These are phyloP conservation scores for Echinops telfairi DNA, from an alignment of 2,113 vertebrate genomes.

Conservation along the genomic window DNA sequence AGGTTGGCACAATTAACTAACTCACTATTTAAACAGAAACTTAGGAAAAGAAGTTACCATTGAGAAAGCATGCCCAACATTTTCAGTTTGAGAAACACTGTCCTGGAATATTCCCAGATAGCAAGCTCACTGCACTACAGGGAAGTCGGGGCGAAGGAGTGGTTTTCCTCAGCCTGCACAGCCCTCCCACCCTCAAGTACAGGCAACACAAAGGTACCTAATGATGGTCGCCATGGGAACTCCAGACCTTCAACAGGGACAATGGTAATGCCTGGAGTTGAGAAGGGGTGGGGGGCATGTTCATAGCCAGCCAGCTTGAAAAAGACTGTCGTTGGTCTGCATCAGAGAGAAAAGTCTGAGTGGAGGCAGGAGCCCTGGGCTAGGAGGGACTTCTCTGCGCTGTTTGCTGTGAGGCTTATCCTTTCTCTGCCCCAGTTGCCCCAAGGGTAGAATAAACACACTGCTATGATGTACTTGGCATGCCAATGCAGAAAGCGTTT, in stretches of 20 bases:
- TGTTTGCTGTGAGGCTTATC: not conserved
- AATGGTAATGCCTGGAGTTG: not conserved
- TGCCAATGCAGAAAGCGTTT: not conserved
- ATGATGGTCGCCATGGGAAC: not conserved
- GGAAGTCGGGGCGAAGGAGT: not conserved
- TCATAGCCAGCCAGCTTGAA: not conserved
- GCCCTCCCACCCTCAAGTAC: not conserved
- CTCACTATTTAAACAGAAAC: too few species aligned
- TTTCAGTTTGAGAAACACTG: not conserved
- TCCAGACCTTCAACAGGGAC: fast-evolving
- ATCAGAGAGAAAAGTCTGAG: fast-evolving
- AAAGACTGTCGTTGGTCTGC: fast-evolving
- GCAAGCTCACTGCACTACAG: not conserved
- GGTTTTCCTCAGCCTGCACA: not conserved
- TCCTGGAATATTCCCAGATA: not conserved
- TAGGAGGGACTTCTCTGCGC: not conserved
- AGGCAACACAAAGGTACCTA: not conserved
- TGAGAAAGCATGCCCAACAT: not conserved
- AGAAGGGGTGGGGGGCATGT: too few species aligned
- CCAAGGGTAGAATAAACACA: not conserved
- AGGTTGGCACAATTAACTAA: too few species aligned
- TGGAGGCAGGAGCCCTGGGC: not conserved
- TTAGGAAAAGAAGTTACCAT: not conserved
- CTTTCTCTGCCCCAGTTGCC: not conserved
- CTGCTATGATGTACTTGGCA: not conserved